phyloP scores from a whole-genome alignment of 37 sponge, comb jelly and placozoan genomes.

The Aphrocallistes beatrix region DNA sequence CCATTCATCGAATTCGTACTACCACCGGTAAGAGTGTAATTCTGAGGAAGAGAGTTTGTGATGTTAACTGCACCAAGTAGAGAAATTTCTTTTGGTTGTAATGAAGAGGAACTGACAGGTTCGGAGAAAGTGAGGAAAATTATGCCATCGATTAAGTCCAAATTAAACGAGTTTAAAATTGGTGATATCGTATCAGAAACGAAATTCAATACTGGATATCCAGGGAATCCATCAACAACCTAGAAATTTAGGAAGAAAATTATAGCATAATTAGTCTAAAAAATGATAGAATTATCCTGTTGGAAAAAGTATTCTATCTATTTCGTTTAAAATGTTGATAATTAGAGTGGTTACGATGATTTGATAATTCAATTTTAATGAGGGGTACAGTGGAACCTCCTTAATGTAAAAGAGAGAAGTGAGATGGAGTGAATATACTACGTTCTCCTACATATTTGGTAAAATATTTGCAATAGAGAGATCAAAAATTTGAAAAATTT shows the following conservation, averaged over 20 bases:
- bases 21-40: constrained; percentile 26
- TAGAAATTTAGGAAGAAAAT: background rate
- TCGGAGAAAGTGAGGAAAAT: constrained; percentile 56
- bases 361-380: no score
- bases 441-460: no score
- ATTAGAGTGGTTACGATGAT: no score
- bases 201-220: constrained; percentile 37
- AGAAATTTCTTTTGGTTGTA: constrained; percentile 26
- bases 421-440: no score
- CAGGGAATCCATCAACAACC: constrained; percentile 1
- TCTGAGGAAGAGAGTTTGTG: constrained; percentile 22
- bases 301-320: no score
- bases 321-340: no score
- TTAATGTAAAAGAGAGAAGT: no score
- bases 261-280: no score
- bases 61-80: constrained; percentile 43
- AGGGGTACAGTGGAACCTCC: no score
- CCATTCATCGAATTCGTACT: background rate
- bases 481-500: no score
- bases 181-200: constrained; percentile 39
- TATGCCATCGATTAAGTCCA: constrained; percentile 32
- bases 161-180: constrained; percentile 43
- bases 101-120: constrained; percentile 45
- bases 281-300: no score
- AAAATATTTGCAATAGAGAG: no score